A percentile compares a stretch with the other conserved stretches of the same genome.
phyloP scores from a whole-genome alignment of 2,888 invertebrate genomes.

The Chelonus formosanus region DNA sequence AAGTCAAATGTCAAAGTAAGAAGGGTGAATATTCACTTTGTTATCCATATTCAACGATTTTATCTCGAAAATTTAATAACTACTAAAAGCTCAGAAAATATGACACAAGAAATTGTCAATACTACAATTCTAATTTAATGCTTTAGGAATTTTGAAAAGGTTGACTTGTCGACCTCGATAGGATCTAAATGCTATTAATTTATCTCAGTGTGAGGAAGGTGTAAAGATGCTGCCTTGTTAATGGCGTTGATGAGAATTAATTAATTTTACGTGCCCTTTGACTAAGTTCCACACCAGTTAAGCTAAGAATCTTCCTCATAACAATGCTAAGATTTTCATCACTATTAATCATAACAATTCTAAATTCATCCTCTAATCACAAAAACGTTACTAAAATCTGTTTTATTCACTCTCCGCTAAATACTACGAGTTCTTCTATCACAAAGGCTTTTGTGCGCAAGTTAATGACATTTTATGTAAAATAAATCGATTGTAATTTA shows the following conservation, averaged over 20 bases:
- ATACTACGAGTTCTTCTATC: neutral
- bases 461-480: neutral
- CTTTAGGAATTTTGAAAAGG: conserved; percentile 12
- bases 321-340: conserved; percentile 22
- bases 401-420: no score
- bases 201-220: conserved; percentile 30
- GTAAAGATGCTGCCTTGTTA: conserved; percentile 26
- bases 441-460: no score
- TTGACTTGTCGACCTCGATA: conserved; percentile 30
- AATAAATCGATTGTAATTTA: neutral
- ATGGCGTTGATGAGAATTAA: conserved; percentile 27
- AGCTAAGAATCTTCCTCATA: conserved; percentile 15
- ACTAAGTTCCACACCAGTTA: conserved; percentile 26
- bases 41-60: no score
- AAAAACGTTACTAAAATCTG: neutral
- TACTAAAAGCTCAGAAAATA: neutral
- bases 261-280: conserved; percentile 24
- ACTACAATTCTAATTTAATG: conserved; percentile 17
- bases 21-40: no score
- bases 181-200: conserved; percentile 39
- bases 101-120: conserved; percentile 2
- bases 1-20: no score
- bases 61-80: neutral
- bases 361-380: conserved; percentile 10
- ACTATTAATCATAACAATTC: conserved; percentile 6